phyloP scores from a whole-genome alignment of 1,140 invertebrate genomes.

The Phortica variegata region DNA sequence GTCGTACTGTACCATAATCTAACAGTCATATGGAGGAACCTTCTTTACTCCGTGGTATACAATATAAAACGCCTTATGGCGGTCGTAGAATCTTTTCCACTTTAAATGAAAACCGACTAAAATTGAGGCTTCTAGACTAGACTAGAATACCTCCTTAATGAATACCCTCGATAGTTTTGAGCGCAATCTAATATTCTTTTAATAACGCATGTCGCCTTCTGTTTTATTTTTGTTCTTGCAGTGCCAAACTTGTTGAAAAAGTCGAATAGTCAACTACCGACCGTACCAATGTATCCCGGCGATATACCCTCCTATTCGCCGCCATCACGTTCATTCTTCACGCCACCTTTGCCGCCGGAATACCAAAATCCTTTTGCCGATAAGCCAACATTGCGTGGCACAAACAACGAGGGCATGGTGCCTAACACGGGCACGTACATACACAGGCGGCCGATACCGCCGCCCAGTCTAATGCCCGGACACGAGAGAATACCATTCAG shows the following conservation, averaged over 20 bases:
- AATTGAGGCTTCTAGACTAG: no score
- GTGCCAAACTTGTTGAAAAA: slow-evolving; percentile 58
- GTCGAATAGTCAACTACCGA: slow-evolving; percentile 50
- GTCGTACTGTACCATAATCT: no score
- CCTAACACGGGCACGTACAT: slow-evolving; percentile 60
- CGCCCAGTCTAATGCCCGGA: slow-evolving; percentile 72
- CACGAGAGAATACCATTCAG: slow-evolving; percentile 78
- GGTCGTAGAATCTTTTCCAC: background rate
- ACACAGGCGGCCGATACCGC: slow-evolving; percentile 70
- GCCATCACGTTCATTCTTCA: slow-evolving; percentile 73
- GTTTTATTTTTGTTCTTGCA: slow-evolving; percentile 13
- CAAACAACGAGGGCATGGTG: slow-evolving; percentile 58
- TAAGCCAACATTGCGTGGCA: slow-evolving; percentile 76
- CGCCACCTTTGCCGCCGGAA: slow-evolving; percentile 74
- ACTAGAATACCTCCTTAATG: no score
- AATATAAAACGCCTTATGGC: no score
- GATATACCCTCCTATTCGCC: slow-evolving; percentile 80
- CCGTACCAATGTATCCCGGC: slow-evolving; percentile 59
- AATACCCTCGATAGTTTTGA: no score
- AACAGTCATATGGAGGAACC: no score
- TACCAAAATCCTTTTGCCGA: slow-evolving; percentile 80
- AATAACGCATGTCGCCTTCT: background rate
- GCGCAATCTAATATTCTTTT: slow-evolving; percentile 4
- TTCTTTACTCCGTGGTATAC: no score
- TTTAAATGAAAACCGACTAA: no score